phyloP scores from a whole-genome alignment of 64 coral and sea anemone species.

The Anthopleura sola region DNA sequence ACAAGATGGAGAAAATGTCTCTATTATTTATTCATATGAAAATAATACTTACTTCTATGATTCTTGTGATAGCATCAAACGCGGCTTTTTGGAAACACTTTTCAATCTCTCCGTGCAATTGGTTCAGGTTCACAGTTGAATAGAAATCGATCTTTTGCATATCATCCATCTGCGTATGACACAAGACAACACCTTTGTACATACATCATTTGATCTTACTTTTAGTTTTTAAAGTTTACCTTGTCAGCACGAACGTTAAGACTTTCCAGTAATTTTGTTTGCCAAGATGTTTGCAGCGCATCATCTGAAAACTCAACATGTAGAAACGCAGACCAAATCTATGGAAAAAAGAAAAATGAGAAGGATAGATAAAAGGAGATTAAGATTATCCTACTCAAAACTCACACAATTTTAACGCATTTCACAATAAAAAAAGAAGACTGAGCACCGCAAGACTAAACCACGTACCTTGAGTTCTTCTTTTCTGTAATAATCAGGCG shows the following conservation, averaged over 20 bases:
- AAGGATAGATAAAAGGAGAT: neutral
- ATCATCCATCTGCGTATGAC: slow-evolving; percentile 10
- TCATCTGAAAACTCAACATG: neutral
- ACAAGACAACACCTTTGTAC: too few relatives aligned
- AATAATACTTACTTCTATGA: slow-evolving; percentile 22
- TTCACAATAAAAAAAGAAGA: neutral
- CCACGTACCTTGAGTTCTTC: neutral
- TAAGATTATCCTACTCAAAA: too few relatives aligned
- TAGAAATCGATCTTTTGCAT: slow-evolving; percentile 26
- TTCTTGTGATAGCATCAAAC: slow-evolving; percentile 28
- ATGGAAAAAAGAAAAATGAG: neutral
- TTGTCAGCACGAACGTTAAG: neutral
- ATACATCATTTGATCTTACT: too few relatives aligned
- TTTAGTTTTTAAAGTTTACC: neutral
- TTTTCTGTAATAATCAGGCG: neutral
- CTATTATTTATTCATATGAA: too few relatives aligned
- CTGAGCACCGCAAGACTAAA: neutral
- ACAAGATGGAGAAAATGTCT: too few relatives aligned
- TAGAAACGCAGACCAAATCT: slow-evolving; percentile 3
- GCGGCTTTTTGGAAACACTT: slow-evolving; percentile 15
- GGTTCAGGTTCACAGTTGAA: neutral
- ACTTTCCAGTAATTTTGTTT: neutral
- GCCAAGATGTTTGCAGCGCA: neutral
- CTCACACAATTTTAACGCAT: neutral
- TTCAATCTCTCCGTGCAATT: slow-evolving; percentile 2